These are phyloP conservation scores for Pipistrellus pygmaeus DNA, from an alignment of 2,797 vertebrate genomes.

Conservation along the genomic window DNA sequence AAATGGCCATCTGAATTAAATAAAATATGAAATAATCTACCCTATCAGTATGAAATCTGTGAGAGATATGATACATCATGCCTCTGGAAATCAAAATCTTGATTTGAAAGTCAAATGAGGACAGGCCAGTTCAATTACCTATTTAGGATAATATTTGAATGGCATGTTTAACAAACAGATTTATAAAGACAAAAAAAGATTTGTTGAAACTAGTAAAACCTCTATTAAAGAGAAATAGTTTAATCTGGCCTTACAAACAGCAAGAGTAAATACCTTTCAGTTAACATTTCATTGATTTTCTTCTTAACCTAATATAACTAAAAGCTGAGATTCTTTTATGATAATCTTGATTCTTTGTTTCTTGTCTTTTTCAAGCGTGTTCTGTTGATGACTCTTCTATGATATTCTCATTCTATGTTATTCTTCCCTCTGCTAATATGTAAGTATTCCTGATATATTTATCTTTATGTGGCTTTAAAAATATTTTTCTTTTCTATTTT, in stretches of 20 bases:
- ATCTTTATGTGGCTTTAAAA: background rate
- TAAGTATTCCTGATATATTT: slow-evolving; percentile 13
- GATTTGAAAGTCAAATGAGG: background rate
- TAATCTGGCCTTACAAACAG: background rate
- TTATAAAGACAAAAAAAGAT: slow-evolving; percentile 5
- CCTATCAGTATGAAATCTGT: background rate
- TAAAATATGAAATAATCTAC: background rate
- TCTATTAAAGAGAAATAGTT: slow-evolving; percentile 23
- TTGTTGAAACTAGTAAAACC: background rate
- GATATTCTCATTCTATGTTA: background rate
- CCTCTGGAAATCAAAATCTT: background rate
- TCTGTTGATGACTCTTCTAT: background rate
- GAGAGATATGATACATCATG: background rate
- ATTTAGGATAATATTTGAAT: slow-evolving; percentile 1
- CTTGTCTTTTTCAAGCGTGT: background rate
- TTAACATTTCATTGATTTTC: background rate
- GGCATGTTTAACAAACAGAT: slow-evolving; percentile 35
- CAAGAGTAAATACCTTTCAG: background rate
- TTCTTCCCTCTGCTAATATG: background rate
- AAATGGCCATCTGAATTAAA: background rate
- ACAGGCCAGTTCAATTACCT: background rate
- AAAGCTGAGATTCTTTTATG: background rate
- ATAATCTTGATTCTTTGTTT: background rate
- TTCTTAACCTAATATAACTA: background rate
- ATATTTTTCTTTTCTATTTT: background rate